phyloP scores from a whole-genome alignment of 2,113 vertebrate genomes.

The Scytalopus superciliaris region DNA sequence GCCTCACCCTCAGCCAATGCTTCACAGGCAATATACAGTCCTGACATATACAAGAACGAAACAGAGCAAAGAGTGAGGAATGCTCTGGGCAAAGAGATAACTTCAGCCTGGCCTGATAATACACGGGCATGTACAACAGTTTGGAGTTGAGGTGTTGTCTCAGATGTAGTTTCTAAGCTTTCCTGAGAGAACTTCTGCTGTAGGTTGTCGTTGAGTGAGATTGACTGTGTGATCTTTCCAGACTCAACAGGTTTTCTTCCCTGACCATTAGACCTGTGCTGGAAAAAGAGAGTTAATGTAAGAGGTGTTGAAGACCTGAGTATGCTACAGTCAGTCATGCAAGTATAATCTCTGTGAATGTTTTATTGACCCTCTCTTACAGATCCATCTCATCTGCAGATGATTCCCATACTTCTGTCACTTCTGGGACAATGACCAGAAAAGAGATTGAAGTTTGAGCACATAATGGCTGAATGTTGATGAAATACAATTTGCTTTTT shows the following conservation, averaged over 20 bases:
- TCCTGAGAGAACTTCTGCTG: not conserved
- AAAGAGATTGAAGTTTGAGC: slow-evolving; percentile 24
- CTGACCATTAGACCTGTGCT: not conserved
- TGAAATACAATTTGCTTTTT: slow-evolving; percentile 1
- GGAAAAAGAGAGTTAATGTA: not conserved
- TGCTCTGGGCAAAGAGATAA: not conserved
- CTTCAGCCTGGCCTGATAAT: not conserved
- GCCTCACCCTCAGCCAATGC: not conserved
- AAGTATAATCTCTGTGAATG: not conserved
- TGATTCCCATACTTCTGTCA: not conserved
- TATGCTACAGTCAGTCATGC: not conserved
- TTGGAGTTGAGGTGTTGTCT: not conserved
- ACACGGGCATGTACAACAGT: not conserved
- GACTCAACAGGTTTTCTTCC: not conserved
- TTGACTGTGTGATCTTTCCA: not conserved
- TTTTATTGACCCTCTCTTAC: not conserved
- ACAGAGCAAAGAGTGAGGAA: not conserved
- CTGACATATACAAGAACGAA: not conserved
- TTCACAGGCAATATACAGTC: not conserved
- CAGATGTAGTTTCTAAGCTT: not conserved
- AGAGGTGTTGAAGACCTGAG: not conserved
- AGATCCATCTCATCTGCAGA: not conserved
- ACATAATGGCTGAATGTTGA: not conserved
- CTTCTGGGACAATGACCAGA: not conserved
- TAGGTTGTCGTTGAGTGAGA: not conserved